Conservation (phyloP, 2,797 vertebrate genomes). For the Gila robusta region DNA sequence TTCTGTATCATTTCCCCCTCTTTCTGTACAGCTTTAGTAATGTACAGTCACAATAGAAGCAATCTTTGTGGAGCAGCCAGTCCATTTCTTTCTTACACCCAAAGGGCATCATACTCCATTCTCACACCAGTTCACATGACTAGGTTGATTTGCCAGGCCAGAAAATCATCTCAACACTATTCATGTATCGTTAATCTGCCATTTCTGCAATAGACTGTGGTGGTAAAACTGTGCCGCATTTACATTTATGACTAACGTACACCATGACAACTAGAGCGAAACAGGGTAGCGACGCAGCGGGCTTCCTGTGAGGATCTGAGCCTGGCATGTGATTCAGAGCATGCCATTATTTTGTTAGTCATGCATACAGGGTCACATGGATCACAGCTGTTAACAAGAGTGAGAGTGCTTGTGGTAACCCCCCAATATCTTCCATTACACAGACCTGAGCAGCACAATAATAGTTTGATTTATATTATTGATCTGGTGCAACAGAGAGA, state of each 20-base stretch:
- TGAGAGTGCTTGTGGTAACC: slow-evolving; percentile 11
- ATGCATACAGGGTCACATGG: slow-evolving; percentile 38
- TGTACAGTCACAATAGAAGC: slow-evolving; percentile 25
- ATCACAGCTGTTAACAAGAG: slow-evolving; percentile 52
- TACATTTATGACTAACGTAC: slow-evolving; percentile 17
- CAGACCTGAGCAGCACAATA: slow-evolving; percentile 15
- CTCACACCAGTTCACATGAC: slow-evolving; percentile 11
- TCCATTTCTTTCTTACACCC: background rate
- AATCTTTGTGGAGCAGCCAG: background rate
- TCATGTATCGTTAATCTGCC: slow-evolving; percentile 3
- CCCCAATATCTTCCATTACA: slow-evolving; percentile 19
- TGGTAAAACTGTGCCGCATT: background rate
- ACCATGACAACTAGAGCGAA: slow-evolving; percentile 46
- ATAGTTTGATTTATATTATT: slow-evolving; percentile 46
- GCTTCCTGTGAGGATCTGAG: slow-evolving; percentile 32
- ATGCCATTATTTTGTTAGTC: slow-evolving; percentile 54
- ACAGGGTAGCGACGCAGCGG: slow-evolving; percentile 1
- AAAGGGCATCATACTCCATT: slow-evolving; percentile 7
- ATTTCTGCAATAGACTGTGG: slow-evolving; percentile 9
- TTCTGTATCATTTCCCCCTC: slow-evolving; percentile 1
- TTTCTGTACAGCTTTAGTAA: slow-evolving; percentile 8
- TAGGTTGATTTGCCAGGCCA: background rate
- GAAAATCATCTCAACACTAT: slow-evolving; percentile 19
- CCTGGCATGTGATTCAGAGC: slow-evolving; percentile 33
- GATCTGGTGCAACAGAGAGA: slow-evolving; percentile 22